Evolutionary conservation across 2,797 vertebrate species (phyloP).

Genomic region (Ciconia nigra): DNA sequence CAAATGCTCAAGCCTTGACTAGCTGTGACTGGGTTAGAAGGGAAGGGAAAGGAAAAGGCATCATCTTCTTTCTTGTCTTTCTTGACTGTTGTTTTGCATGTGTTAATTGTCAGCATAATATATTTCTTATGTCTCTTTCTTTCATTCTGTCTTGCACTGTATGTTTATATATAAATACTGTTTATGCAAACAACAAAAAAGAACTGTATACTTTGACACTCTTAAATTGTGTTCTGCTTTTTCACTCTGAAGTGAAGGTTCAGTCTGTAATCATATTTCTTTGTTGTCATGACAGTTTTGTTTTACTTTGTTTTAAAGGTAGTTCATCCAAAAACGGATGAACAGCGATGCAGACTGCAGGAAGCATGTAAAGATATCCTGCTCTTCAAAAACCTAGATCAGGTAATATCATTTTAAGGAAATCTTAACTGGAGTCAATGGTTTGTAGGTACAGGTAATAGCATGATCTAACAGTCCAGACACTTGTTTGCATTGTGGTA

Average conservation of each 20-base stretch:
- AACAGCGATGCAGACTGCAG: slow-evolving; percentile 93
- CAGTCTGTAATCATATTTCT: not conserved
- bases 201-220: not conserved
- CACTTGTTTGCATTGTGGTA: not conserved
- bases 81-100: not conserved
- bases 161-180: not conserved
- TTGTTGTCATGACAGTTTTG: not conserved
- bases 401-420: slow-evolving; percentile 76
- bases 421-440: not conserved
- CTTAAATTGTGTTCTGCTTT: not conserved
- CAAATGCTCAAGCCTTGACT: not conserved
- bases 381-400: slow-evolving; percentile 96
- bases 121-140: not conserved
- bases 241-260: not conserved
- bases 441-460: not conserved
- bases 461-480: not conserved
- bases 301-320: slow-evolving; percentile 76
- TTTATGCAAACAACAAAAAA: not conserved
- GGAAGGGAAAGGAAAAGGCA: not conserved
- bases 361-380: slow-evolving; percentile 97
- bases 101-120: not conserved
- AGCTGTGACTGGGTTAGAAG: not conserved
- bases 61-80: not conserved
- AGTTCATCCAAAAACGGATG: slow-evolving; percentile 96
- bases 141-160: not conserved